Evolutionary conservation across 1,140 invertebrate species (phyloP).

Genomic region (Kradibia gibbosae): DNA sequence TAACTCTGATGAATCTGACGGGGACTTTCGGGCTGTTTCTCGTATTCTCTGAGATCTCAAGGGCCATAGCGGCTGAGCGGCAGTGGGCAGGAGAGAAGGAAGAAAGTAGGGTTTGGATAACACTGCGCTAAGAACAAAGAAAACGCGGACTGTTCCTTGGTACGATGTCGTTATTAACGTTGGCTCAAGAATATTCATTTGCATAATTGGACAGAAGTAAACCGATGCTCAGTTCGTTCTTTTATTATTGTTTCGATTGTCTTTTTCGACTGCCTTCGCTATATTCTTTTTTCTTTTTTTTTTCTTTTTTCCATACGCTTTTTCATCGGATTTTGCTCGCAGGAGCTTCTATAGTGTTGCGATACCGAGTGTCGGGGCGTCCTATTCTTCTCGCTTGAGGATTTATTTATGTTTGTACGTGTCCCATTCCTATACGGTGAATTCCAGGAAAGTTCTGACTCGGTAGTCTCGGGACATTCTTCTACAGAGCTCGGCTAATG

Average conservation of each 20-base stretch:
- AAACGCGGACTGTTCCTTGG: background rate
- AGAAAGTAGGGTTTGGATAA: background rate
- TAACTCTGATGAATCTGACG: background rate
- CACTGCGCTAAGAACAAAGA: background rate
- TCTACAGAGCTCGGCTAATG: background rate
- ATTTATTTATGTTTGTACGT: constrained; percentile 14
- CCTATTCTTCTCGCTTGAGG: background rate
- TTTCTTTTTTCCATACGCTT: background rate
- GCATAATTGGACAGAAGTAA: background rate
- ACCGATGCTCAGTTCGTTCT: background rate
- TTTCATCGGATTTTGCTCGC: background rate
- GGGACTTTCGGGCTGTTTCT: background rate
- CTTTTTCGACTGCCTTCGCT: too few species aligned
- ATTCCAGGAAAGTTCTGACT: constrained; percentile 12
- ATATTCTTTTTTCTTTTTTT: background rate
- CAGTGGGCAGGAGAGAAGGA: background rate
- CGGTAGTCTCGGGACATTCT: background rate
- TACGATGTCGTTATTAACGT: background rate
- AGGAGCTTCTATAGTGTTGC: background rate
- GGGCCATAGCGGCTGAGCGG: too few species aligned
- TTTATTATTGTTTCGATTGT: too few species aligned
- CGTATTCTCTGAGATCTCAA: background rate
- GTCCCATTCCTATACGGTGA: background rate
- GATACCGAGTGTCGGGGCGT: background rate
- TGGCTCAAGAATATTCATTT: background rate